Evolutionary conservation across 2,797 vertebrate genomes (phyloP).

Genomic region (Cheirogaleus major): DNA sequence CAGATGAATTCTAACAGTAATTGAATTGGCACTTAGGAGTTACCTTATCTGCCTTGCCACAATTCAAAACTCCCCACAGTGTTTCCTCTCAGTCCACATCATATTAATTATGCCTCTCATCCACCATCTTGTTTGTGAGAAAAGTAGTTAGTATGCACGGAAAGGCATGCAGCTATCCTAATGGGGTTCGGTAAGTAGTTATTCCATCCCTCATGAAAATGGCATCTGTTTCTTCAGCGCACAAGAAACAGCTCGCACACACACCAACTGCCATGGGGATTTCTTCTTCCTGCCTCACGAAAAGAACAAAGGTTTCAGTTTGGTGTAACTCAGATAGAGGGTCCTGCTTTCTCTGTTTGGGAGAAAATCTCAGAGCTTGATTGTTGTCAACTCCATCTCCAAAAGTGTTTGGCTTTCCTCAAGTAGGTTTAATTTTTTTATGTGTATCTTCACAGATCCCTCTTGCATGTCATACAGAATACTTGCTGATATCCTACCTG

Average conservation of each 20-base stretch:
- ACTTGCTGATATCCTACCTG: neutral
- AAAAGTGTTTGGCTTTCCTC: neutral
- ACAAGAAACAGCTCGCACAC: neutral
- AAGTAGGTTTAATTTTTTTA: neutral
- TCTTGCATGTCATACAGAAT: too few relatives aligned
- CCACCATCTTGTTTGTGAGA: conserved; percentile 69
- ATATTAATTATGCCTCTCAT: conserved; percentile 62
- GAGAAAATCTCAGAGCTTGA: neutral
- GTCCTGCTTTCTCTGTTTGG: neutral
- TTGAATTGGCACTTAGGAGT: conserved; percentile 71
- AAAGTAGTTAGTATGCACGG: conserved; percentile 56
- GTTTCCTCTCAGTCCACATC: conserved; percentile 64
- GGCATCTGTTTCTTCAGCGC: neutral
- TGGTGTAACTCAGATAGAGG: neutral
- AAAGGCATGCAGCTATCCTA: neutral
- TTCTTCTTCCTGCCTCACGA: neutral
- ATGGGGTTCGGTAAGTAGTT: neutral
- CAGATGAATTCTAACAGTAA: conserved; percentile 77
- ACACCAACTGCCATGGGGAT: neutral
- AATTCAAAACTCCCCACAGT: conserved; percentile 71
- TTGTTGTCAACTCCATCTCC: neutral
- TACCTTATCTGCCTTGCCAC: conserved; percentile 76
- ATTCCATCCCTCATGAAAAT: neutral
- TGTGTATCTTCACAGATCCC: neutral
- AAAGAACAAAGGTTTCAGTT: conserved; percentile 41